Percentiles rank a stretch among this genome's conserved stretches.
Conservation (phyloP, 2,888 invertebrate species). For the Hartigia nigra region DNA sequence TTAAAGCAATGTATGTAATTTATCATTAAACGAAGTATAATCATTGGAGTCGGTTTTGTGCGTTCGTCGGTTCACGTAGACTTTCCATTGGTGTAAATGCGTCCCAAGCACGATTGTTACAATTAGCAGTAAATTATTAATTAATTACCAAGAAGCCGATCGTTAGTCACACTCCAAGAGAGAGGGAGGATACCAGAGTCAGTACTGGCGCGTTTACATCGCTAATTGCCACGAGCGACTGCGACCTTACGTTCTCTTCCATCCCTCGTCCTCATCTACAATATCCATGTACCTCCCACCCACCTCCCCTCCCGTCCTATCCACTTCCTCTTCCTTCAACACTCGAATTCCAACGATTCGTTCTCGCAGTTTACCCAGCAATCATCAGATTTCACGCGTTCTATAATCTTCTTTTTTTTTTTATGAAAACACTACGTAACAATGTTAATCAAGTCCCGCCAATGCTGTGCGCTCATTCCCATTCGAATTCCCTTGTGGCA, state of each 20-base stretch:
- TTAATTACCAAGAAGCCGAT: conserved; percentile 24
- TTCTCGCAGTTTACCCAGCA: not conserved
- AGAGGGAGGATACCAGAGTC: not conserved
- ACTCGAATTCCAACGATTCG: not conserved
- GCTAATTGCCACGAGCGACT: not conserved
- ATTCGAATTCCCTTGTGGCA: not conserved
- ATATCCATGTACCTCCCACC: not conserved
- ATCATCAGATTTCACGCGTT: not conserved
- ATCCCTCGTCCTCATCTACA: not conserved
- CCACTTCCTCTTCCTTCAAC: not conserved
- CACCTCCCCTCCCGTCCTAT: not conserved
- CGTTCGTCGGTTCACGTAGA: not conserved
- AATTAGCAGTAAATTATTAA: conserved; percentile 37
- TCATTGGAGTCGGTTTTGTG: not conserved
- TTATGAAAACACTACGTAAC: not conserved
- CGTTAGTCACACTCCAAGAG: conserved; percentile 7
- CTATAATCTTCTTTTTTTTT: not conserved
- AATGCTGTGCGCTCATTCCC: not conserved
- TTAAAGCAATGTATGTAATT: not conserved
- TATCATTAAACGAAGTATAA: not conserved
- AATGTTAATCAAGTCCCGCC: not conserved
- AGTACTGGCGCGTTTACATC: not conserved
- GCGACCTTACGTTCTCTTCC: not conserved
- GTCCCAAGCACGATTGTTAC: conserved; percentile 22
- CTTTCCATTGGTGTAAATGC: conserved; percentile 25